Conservation (phyloP, 2,113 vertebrate species). For the Silurus glanis region DNA sequence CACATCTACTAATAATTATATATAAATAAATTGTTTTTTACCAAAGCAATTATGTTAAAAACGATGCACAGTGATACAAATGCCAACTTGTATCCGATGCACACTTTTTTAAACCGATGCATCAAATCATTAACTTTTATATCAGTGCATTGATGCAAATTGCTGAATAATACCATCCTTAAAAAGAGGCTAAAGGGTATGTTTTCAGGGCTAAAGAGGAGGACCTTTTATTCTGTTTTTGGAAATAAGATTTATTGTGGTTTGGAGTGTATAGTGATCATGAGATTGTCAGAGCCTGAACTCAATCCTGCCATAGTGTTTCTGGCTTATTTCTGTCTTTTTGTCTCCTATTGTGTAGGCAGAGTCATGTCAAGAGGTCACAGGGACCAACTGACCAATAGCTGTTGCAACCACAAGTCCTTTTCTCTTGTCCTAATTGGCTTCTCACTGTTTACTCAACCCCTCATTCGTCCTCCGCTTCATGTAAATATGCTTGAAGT, state of each 20-base stretch:
- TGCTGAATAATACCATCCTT: too few relatives aligned
- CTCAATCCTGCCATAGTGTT: neutral
- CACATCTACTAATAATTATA: too few relatives aligned
- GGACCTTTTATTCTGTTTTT: neutral
- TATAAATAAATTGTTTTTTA: too few relatives aligned
- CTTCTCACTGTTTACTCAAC: neutral
- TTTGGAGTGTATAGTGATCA: neutral
- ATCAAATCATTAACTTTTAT: too few relatives aligned
- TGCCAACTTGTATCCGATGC: too few relatives aligned
- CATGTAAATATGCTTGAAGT: constrained; percentile 39
- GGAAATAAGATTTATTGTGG: neutral
- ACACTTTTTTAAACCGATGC: too few relatives aligned
- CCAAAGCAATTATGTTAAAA: too few relatives aligned
- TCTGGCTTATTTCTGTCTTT: constrained; percentile 1
- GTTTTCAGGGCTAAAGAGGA: too few relatives aligned
- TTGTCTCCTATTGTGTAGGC: constrained; percentile 2
- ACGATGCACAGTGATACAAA: too few relatives aligned
- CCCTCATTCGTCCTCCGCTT: constrained; percentile 9
- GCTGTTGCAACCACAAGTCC: neutral
- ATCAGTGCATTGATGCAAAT: too few relatives aligned
- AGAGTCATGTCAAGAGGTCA: constrained; percentile 48
- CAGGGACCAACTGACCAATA: constrained; percentile 31
- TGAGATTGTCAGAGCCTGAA: neutral
- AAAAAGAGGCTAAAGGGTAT: too few relatives aligned
- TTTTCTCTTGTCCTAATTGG: constrained; percentile 27